These are phyloP conservation scores for Apaloderma vittatum DNA, from an alignment of 2,113 vertebrate species.

Conservation along the genomic window DNA sequence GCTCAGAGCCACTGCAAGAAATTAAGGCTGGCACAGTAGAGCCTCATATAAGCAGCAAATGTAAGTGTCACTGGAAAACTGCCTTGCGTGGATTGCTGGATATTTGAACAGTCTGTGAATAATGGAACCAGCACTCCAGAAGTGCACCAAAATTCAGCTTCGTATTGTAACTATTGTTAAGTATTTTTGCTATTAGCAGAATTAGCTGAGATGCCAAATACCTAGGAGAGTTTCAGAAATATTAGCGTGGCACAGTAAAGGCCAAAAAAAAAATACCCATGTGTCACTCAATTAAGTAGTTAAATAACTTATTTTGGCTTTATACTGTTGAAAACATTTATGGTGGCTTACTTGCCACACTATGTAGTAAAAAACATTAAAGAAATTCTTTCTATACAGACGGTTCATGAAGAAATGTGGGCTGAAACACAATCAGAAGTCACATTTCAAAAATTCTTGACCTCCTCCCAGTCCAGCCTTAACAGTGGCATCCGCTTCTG, in stretches of 20 bases:
- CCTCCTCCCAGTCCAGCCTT: neutral
- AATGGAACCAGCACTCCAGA: neutral
- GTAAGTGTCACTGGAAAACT: neutral
- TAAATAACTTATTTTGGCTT: neutral
- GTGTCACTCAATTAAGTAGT: neutral
- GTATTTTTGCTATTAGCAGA: neutral
- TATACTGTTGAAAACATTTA: neutral
- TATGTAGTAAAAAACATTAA: neutral
- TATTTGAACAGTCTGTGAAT: neutral
- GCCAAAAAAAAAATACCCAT: neutral
- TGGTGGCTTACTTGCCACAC: neutral
- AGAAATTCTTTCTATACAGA: neutral
- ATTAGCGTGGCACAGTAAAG: neutral
- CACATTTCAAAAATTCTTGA: neutral
- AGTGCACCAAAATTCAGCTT: neutral
- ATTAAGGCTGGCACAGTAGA: neutral
- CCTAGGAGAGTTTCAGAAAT: neutral
- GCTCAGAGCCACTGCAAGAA: neutral
- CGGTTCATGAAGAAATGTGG: neutral
- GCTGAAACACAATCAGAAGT: neutral
- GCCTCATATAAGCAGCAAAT: neutral
- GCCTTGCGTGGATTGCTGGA: neutral
- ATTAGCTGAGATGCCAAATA: neutral
- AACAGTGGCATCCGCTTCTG: neutral
- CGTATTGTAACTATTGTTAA: neutral